Evolutionary conservation across 2,888 invertebrate species (phyloP).

Genomic region (Acleris cristana): DNA sequence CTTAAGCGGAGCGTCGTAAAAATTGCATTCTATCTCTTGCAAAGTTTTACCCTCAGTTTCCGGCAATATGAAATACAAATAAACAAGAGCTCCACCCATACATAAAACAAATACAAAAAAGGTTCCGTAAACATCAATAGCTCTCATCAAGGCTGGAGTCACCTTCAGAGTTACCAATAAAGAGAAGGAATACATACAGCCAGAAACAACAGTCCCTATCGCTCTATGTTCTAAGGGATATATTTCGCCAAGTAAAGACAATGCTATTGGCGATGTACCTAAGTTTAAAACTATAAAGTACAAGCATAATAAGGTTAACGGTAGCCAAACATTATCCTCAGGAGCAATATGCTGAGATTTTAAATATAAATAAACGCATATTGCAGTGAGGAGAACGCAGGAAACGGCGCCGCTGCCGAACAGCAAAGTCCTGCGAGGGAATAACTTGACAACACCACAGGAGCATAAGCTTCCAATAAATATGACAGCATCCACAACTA

Average conservation of each 20-base stretch:
- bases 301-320: slow-evolving; percentile 52
- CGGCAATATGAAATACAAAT: slow-evolving; percentile 50
- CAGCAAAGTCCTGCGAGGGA: slow-evolving; percentile 58
- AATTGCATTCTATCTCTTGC: slow-evolving; percentile 55
- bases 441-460: slow-evolving; percentile 56
- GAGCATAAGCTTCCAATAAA: slow-evolving; percentile 55
- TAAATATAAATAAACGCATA: slow-evolving; percentile 56
- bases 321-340: slow-evolving; percentile 50
- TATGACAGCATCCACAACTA: slow-evolving; percentile 60
- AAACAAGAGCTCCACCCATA: slow-evolving; percentile 43
- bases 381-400: slow-evolving; percentile 47
- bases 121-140: slow-evolving; percentile 49
- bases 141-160: slow-evolving; percentile 54
- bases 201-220: slow-evolving; percentile 53
- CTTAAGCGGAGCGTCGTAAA: slow-evolving; percentile 37
- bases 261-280: slow-evolving; percentile 64
- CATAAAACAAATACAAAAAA: slow-evolving; percentile 47
- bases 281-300: slow-evolving; percentile 64
- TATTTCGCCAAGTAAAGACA: slow-evolving; percentile 64
- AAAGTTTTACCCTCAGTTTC: slow-evolving; percentile 58
- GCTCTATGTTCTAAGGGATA: slow-evolving; percentile 64
- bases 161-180: slow-evolving; percentile 55
- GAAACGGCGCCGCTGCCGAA: slow-evolving; percentile 58
- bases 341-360: slow-evolving; percentile 46
- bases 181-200: slow-evolving; percentile 50